phyloP scores from a whole-genome alignment of 2,113 vertebrate genomes.

The Megalops atlanticus region DNA sequence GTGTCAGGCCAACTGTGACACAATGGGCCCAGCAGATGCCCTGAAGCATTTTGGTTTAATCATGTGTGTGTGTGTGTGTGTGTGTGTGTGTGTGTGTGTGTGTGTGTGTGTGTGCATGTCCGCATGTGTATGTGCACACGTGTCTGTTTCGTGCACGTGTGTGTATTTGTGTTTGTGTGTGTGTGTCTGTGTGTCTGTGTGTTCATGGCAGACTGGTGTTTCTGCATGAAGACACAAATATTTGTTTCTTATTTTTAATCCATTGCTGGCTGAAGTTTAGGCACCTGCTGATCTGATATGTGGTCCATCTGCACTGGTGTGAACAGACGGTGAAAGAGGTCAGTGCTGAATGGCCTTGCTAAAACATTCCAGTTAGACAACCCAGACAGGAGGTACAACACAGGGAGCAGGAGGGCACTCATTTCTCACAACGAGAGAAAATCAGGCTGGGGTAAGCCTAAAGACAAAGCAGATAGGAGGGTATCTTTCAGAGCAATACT shows the following conservation, averaged over 20 bases:
- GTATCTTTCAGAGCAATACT: conserved; percentile 1
- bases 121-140: not conserved
- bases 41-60: not conserved
- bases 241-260: not conserved
- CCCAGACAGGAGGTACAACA: conserved; percentile 12
- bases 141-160: not conserved
- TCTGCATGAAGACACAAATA: not conserved
- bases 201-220: too few species aligned
- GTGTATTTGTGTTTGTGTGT: conserved; percentile 24
- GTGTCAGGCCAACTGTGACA: conserved; percentile 5
- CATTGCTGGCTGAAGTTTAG: not conserved
- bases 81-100: not conserved
- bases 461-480: conserved; percentile 1
- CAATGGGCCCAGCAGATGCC: not conserved
- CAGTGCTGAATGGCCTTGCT: not conserved
- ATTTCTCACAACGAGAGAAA: too few species aligned
- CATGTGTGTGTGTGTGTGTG: not conserved
- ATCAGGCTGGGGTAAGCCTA: too few species aligned
- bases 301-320: conserved; percentile 4
- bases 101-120: not conserved
- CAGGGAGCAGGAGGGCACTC: not conserved
- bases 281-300: not conserved
- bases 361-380: not conserved
- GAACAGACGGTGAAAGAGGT: not conserved
- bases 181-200: conserved; percentile 58